phyloP scores from a whole-genome alignment of 1,140 invertebrate genomes.

The Drosophila tristis region DNA sequence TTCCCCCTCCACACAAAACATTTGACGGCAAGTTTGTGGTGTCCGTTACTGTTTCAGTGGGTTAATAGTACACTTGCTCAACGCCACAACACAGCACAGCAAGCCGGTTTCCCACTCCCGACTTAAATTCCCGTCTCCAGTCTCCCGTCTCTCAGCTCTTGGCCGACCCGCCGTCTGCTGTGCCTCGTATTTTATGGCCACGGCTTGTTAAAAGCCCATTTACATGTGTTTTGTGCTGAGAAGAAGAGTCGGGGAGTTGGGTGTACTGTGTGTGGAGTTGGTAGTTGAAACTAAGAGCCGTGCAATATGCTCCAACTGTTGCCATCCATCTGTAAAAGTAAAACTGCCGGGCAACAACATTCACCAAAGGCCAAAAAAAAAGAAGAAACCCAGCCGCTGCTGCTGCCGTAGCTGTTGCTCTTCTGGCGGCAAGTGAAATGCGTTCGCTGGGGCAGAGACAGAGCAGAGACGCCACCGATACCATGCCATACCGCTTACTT shows the following conservation, averaged over 20 bases:
- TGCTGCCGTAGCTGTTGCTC: constrained; percentile 22
- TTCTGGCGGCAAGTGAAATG: constrained; percentile 72
- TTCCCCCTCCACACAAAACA: background rate
- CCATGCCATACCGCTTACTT: constrained; percentile 64
- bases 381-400: constrained; percentile 15
- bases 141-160: background rate
- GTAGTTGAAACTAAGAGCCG: constrained; percentile 14
- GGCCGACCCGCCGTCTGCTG: constrained; percentile 6
- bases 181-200: constrained; percentile 62
- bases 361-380: constrained; percentile 55
- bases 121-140: constrained; percentile 10
- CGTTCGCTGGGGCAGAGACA: constrained; percentile 39
- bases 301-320: constrained; percentile 41
- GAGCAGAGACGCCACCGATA: background rate
- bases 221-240: constrained; percentile 61
- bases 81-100: constrained; percentile 37
- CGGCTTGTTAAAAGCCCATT: constrained; percentile 77
- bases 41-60: constrained; percentile 81
- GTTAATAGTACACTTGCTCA: constrained; percentile 82
- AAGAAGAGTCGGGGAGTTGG: constrained; percentile 18
- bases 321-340: constrained; percentile 70
- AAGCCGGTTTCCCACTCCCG: constrained; percentile 51
- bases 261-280: background rate
- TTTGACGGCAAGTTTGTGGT: constrained; percentile 32
- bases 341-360: constrained; percentile 62